These are phyloP conservation scores for Campoplex capitator DNA, from an alignment of 2,888 invertebrate species.

Conservation along the genomic window DNA sequence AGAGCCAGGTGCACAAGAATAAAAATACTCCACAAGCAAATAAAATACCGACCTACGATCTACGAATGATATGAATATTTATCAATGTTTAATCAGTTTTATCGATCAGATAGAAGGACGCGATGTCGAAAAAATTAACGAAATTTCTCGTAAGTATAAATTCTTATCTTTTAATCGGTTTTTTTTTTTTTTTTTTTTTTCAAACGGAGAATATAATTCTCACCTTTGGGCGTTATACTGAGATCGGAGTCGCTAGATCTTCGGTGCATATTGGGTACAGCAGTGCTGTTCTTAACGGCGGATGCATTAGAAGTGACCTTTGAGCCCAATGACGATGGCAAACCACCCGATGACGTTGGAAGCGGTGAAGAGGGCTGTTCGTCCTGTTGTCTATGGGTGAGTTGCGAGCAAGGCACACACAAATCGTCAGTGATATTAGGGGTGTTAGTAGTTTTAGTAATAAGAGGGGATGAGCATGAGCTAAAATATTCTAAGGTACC, in stretches of 20 bases:
- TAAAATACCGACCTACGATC: conserved; percentile 36
- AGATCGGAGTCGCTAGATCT: conserved; percentile 97
- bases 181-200: neutral
- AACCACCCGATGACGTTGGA: conserved; percentile 55
- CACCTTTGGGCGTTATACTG: conserved; percentile 97
- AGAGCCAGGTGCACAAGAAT: neutral
- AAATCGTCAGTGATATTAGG: conserved; percentile 82
- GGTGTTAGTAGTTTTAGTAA: conserved; percentile 78
- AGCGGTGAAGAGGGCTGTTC: conserved; percentile 73
- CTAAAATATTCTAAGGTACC: conserved; percentile 72
- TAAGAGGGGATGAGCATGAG: conserved; percentile 28
- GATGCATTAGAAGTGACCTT: conserved; percentile 86
- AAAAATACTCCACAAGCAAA: conserved; percentile 30
- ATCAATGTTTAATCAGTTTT: neutral
- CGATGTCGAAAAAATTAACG: neutral
- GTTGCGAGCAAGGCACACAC: conserved; percentile 84
- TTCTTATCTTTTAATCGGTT: neutral
- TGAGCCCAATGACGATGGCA: conserved; percentile 85
- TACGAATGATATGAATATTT: conserved; percentile 20
- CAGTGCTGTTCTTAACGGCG: conserved; percentile 83
- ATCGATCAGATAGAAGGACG: neutral
- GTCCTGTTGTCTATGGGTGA: conserved; percentile 81
- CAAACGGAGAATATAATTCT: conserved; percentile 69
- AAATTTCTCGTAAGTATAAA: neutral
- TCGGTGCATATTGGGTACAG: conserved; percentile 87